These are phyloP conservation scores for Albula goreensis DNA, from an alignment of 2,113 vertebrate species.

Conservation along the genomic window DNA sequence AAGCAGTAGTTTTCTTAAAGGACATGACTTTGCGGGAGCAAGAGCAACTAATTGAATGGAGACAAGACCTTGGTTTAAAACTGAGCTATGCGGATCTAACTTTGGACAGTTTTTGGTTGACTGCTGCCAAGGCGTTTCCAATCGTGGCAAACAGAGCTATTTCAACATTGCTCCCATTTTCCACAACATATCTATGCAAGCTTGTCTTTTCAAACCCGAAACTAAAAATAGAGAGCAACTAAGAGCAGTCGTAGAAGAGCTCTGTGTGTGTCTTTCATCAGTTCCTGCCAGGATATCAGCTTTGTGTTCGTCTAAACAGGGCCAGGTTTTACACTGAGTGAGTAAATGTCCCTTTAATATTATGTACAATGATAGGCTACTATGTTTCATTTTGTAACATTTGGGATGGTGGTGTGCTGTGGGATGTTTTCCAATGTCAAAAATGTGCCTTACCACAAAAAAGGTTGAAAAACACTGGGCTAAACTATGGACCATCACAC, in stretches of 20 bases:
- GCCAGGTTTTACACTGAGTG: conserved; percentile 3
- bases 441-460: too few relatives aligned
- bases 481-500: background rate
- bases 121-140: background rate
- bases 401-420: too few relatives aligned
- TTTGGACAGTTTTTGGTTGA: too few relatives aligned
- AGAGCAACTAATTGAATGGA: too few relatives aligned
- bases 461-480: too few relatives aligned
- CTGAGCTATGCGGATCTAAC: too few relatives aligned
- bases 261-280: conserved; percentile 4
- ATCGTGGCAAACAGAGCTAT: conserved; percentile 10
- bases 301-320: background rate
- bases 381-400: too few relatives aligned
- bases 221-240: background rate
- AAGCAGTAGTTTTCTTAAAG: too few relatives aligned
- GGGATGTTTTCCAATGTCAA: too few relatives aligned
- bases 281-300: conserved; percentile 18
- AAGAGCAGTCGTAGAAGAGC: background rate
- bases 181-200: conserved; percentile 9
- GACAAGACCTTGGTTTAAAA: too few relatives aligned
- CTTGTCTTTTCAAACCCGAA: background rate
- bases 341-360: background rate
- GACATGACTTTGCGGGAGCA: too few relatives aligned
- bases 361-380: too few relatives aligned
- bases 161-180: conserved; percentile 23